phyloP scores from a whole-genome alignment of 2,888 invertebrate genomes.

The Coleophora flavipennella region DNA sequence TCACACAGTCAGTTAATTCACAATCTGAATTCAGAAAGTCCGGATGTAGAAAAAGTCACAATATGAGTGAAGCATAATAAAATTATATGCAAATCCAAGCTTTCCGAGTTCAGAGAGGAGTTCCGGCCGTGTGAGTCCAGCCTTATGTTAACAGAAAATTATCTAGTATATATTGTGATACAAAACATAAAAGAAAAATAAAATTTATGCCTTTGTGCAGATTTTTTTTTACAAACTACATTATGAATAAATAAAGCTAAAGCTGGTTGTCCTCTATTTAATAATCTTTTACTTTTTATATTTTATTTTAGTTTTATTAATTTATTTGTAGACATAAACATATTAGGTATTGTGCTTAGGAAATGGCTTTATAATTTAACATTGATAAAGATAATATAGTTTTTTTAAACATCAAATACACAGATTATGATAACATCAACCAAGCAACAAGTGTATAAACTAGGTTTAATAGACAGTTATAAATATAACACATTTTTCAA shows the following conservation, averaged over 20 bases:
- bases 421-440: conserved; percentile 7
- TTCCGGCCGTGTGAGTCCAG: no score
- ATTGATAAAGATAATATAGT: conserved; percentile 11
- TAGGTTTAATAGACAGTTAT: conserved; percentile 8
- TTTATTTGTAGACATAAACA: neutral
- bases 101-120: no score
- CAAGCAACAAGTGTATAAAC: conserved; percentile 17
- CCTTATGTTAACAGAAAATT: no score
- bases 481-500: conserved; percentile 12
- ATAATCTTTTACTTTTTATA: neutral
- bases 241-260: neutral
- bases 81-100: no score
- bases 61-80: no score
- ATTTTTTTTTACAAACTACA: neutral
- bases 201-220: neutral
- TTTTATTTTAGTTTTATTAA: neutral
- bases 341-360: conserved; percentile 1
- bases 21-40: no score
- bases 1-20: no score
- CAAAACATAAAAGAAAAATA: neutral
- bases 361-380: conserved; percentile 4
- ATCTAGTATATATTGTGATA: no score
- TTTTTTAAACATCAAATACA: conserved; percentile 20
- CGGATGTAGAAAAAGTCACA: no score
- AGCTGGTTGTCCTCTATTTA: conserved; percentile 1